Base-by-base conservation (phyloP, 2,797 vertebrate genomes). In the Caiman crocodilus region DNA sequence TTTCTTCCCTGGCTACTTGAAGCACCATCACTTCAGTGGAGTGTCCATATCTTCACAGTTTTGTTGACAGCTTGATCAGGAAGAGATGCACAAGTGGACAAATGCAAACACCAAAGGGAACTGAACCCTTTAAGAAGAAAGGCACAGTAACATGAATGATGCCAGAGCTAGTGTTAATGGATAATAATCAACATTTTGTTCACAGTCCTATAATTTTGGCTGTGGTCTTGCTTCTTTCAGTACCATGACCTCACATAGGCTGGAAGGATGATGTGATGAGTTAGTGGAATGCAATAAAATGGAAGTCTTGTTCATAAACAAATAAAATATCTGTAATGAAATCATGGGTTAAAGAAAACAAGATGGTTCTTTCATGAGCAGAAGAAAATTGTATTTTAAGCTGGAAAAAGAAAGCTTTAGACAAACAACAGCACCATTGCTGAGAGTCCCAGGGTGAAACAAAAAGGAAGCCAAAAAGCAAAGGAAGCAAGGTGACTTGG, bases 151-250 rank as follows among this genome's bases (percentile, higher is more conserved):
- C 67, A 69, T 13, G 32, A 94, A 82, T 2, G 6, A 20, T 76
- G 14, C 20, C 74, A 90, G 30, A 81, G 14, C 57, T 75, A 18
- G 69, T n/a, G 26, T 57, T 28, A 59, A 25, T 42, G 79, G 79
- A 89, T 50, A 89, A 25, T 88, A 30, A 13, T 86, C 58, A 84
- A 76, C 7, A 15, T 85, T 95, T 88, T 91, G 13, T 63, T 92
- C 42, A 28, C 14, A 82, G 9, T 61, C 5, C 4, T 25, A 32
- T 59, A 86, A 88, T 78, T 87, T 32, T 95, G 69, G 57, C 59
- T 61, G 9, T 21, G 61, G 55, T 1, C 13, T 84, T 86, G 69
- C 20, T 14, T 7, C 2, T 85, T 91, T 86, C 35, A 93, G 23
- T 71, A 67, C 21, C 67, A 21, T 30, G 32, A 18, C 30, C 23